Percentiles rank a stretch among this genome's conserved stretches.
These are phyloP conservation scores for Agonum fuliginosum DNA, from an alignment of 2,888 invertebrate species.

Conservation along the genomic window DNA sequence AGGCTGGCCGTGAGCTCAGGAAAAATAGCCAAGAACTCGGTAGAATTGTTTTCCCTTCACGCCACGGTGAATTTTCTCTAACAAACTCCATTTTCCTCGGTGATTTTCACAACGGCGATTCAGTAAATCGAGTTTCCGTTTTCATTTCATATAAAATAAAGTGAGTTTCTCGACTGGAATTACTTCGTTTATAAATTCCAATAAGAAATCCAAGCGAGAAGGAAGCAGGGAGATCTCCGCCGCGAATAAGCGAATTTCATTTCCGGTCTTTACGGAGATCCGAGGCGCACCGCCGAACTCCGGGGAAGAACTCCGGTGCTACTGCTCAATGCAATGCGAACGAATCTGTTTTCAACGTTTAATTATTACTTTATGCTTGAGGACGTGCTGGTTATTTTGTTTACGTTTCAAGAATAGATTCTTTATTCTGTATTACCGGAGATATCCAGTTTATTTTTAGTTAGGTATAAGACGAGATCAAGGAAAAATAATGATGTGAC, in stretches of 20 bases:
- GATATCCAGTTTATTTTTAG: no score
- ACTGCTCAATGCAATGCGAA: constrained; percentile 1
- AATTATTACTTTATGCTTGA: constrained; percentile 35
- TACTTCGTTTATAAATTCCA: constrained; percentile 69
- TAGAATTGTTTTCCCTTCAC: constrained; percentile 53
- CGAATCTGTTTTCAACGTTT: constrained; percentile 39
- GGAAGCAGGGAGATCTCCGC: constrained; percentile 41
- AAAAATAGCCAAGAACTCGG: background rate
- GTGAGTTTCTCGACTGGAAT: constrained; percentile 67
- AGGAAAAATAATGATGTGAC: no score
- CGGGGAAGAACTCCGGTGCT: background rate
- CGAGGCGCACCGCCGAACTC: background rate
- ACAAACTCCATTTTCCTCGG: constrained; percentile 60
- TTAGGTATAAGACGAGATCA: no score
- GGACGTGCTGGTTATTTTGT: constrained; percentile 1
- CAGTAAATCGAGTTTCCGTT: constrained; percentile 65
- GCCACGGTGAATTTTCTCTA: constrained; percentile 59
- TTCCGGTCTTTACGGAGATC: constrained; percentile 62
- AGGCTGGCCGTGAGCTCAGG: background rate
- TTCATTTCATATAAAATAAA: constrained; percentile 67
- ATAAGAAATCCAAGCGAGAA: constrained; percentile 64
- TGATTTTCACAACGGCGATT: constrained; percentile 60
- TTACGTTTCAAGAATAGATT: background rate
- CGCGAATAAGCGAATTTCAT: constrained; percentile 64
- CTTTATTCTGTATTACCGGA: no score